phyloP scores from a whole-genome alignment of 2,113 vertebrate species.

The Bufo gargarizans region DNA sequence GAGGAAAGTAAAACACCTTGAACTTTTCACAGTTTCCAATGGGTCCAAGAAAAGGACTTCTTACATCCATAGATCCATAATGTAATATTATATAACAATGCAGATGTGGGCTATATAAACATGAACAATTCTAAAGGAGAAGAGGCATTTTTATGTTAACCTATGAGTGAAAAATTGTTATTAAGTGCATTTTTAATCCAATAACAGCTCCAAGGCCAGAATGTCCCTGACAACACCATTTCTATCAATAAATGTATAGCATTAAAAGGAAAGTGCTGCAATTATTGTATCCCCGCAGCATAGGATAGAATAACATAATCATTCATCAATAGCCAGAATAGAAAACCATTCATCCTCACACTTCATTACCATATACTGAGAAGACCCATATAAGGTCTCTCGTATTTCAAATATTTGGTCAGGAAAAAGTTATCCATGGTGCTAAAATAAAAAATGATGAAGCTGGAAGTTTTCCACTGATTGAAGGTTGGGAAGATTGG shows the following conservation, averaged over 20 bases:
- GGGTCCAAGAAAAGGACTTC: not conserved
- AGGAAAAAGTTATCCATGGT: not conserved
- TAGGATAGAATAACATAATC: not conserved
- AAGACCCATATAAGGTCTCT: not conserved
- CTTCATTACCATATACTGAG: not conserved
- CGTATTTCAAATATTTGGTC: not conserved
- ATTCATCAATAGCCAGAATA: conserved; percentile 12
- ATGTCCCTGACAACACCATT: not conserved
- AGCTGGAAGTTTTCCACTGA: not conserved
- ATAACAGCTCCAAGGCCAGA: conserved; percentile 29
- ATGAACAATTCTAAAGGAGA: conserved; percentile 2
- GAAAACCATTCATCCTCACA: not conserved
- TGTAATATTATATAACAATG: not conserved
- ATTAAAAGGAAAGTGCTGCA: conserved; percentile 19
- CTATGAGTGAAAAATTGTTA: conserved; percentile 14
- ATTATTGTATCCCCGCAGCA: not conserved
- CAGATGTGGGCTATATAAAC: not conserved
- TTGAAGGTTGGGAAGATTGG: not conserved
- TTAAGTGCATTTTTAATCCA: conserved; percentile 8
- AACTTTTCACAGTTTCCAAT: not conserved
- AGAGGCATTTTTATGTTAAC: conserved; percentile 28
- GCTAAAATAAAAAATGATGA: not conserved
- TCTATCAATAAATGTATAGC: conserved; percentile 15
- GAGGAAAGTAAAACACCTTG: not conserved
- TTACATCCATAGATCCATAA: too few relatives aligned